Evolutionary conservation across 2,113 vertebrate species (phyloP), one percentile per base, ranked within the genome.

Genomic region (Xiphophorus maculatus): DNA sequence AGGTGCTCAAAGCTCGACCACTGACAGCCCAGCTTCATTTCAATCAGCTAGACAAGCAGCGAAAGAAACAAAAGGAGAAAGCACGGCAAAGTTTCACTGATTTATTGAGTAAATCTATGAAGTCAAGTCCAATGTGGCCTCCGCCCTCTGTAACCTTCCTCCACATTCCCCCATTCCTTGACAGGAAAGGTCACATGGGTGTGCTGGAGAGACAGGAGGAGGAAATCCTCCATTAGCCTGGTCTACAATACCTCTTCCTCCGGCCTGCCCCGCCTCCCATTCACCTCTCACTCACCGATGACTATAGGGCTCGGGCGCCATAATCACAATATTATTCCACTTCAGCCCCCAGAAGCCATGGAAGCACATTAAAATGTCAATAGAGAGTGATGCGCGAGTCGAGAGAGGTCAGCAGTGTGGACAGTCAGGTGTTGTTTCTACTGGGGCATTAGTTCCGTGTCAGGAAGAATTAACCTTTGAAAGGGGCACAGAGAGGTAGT

Each of bases 171-270:
- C 69, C 68, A 4, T 58, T 76, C 66, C 63, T 70, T 40, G 73
- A 70, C 51, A 62, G 78, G 70, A 80, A 3, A 65, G 79, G 84
- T 90, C 89, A 90, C 82, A 86, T 81, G 82, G 51, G 54, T 51
- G 30, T 30, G 33, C 79, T 79, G 79, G 71, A 76, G 77, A 63
- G 87, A 84, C 88, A 84, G 88, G 88, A 89, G 88, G 66, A 89
- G 90, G 90, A 92, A 90, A 91, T 90, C 90, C 90, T 91, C 89
- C 86, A 89, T 92, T 90, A 88, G 83, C 58, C 69, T 30, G 1
- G 22, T 54, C 79, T 51, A 92, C 90, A 90, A 91, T 91, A 73
- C 84, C 27, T 80, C 82, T 91, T 93, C 88, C 87, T 89, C 71
- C 81, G 74, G 51, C 64, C 32, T 0, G 63, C 71, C 54, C 87